These are phyloP conservation scores for Serrognathus titanus DNA, from an alignment of 2,888 invertebrate genomes.

Conservation along the genomic window DNA sequence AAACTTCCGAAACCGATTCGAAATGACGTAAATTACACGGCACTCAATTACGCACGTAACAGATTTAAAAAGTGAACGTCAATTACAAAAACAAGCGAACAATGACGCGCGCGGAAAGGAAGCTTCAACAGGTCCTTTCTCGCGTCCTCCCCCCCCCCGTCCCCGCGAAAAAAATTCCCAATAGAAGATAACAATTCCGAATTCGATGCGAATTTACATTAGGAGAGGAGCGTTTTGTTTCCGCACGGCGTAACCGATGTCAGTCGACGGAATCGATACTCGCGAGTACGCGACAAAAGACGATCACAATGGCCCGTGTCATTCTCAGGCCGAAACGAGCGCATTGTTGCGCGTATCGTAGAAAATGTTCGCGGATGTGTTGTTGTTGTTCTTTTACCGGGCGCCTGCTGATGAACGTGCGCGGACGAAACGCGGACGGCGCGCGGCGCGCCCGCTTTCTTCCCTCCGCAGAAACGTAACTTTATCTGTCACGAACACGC, in stretches of 20 bases:
- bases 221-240: conserved; percentile 31
- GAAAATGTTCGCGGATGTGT: conserved; percentile 30
- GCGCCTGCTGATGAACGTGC: conserved; percentile 14
- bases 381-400: conserved; percentile 32
- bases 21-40: too few relatives aligned
- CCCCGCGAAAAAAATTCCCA: conserved; percentile 18
- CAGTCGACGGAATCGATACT: conserved; percentile 31
- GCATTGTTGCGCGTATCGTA: conserved; percentile 30
- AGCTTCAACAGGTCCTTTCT: conserved; percentile 24
- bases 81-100: conserved; percentile 2
- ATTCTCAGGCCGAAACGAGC: conserved; percentile 40
- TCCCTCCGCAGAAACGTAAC: conserved; percentile 4
- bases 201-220: conserved; percentile 32
- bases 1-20: too few relatives aligned
- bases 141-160: background rate
- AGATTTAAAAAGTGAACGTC: background rate
- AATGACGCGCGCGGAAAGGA: background rate
- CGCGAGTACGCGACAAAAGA: conserved; percentile 37
- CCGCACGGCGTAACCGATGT: conserved; percentile 24
- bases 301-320: conserved; percentile 38
- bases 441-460: background rate
- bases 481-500: conserved; percentile 17
- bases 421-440: conserved; percentile 3
- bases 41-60: background rate
- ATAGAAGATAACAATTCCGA: conserved; percentile 26